Conservation (phyloP, 2,888 invertebrate genomes). For the Syritta pipiens region DNA sequence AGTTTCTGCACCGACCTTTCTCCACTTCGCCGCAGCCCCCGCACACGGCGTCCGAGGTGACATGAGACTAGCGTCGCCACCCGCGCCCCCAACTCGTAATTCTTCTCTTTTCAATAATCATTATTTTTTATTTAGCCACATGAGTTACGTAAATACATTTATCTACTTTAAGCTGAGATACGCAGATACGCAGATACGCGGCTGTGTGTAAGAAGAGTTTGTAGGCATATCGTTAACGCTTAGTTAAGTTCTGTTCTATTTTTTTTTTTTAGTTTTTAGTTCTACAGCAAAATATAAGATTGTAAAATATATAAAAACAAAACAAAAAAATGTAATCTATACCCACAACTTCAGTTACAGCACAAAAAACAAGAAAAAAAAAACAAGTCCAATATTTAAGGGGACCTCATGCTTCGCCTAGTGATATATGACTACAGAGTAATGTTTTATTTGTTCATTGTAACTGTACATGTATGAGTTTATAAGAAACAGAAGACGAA, state of each 20-base stretch:
- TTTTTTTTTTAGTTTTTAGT: slow-evolving; percentile 2
- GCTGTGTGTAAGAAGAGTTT: slow-evolving; percentile 46
- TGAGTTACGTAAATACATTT: too few relatives aligned
- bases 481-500: slow-evolving; percentile 16
- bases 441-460: slow-evolving; percentile 3
- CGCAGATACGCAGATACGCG: slow-evolving; percentile 21
- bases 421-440: slow-evolving; percentile 63
- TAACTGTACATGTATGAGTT: slow-evolving; percentile 20
- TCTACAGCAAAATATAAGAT: slow-evolving; percentile 2
- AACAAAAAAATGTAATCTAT: too few relatives aligned
- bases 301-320: slow-evolving; percentile 65
- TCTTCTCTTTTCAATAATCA: slow-evolving; percentile 41
- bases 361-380: slow-evolving; percentile 50
- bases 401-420: slow-evolving; percentile 65
- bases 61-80: slow-evolving; percentile 77
- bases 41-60: slow-evolving; percentile 76
- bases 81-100: too few relatives aligned
- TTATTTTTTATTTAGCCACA: slow-evolving; percentile 56
- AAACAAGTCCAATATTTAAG: slow-evolving; percentile 61
- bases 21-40: slow-evolving; percentile 78
- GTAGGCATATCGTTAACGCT: slow-evolving; percentile 57
- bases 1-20: slow-evolving; percentile 78
- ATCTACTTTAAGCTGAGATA: slow-evolving; percentile 33
- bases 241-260: slow-evolving; percentile 26
- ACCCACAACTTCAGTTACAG: too few relatives aligned